These are phyloP conservation scores for Poecilia latipinna DNA, from an alignment of 2,113 vertebrate species.

Conservation along the genomic window DNA sequence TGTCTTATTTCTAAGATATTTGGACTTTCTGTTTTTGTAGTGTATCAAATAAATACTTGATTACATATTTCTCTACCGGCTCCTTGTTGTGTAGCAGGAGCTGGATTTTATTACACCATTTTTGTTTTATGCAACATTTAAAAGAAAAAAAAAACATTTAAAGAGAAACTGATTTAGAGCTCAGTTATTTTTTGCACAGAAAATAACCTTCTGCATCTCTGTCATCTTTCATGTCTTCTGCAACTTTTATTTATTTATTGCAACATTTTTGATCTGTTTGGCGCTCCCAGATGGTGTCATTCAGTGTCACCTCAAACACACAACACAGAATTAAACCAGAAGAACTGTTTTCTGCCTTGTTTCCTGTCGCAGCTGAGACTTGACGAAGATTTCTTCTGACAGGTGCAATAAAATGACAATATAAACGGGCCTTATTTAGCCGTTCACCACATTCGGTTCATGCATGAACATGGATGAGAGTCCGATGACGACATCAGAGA, in stretches of 20 bases:
- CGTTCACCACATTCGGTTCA: slow-evolving; percentile 59
- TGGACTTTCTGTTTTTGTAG: too few species aligned
- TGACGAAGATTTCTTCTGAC: slow-evolving; percentile 63
- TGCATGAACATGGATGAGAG: slow-evolving; percentile 59
- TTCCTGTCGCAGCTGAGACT: slow-evolving; percentile 7
- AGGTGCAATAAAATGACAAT: slow-evolving; percentile 55
- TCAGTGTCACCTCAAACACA: slow-evolving; percentile 29
- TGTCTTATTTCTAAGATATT: too few species aligned
- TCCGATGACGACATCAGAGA: slow-evolving; percentile 55
- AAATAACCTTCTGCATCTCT: slow-evolving; percentile 31
- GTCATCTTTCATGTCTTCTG: slow-evolving; percentile 28
- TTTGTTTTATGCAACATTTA: slow-evolving; percentile 33
- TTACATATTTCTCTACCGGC: slow-evolving; percentile 8
- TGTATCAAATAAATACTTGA: slow-evolving; percentile 36
- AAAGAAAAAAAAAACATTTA: slow-evolving; percentile 32
- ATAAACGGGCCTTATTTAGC: slow-evolving; percentile 52
- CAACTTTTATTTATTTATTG: slow-evolving; percentile 52
- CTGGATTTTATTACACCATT: background rate
- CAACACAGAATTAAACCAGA: slow-evolving; percentile 50
- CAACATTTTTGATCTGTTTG: slow-evolving; percentile 40
- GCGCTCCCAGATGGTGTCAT: slow-evolving; percentile 28
- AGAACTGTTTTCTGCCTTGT: background rate
- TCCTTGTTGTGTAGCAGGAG: slow-evolving; percentile 27
- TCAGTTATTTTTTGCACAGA: slow-evolving; percentile 24
- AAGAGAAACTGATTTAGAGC: slow-evolving; percentile 29